A percentile compares a stretch with the other conserved stretches of the same genome.
Evolutionary conservation across 2,113 vertebrate genomes (phyloP).

Genomic region (Baryphthengus martii): DNA sequence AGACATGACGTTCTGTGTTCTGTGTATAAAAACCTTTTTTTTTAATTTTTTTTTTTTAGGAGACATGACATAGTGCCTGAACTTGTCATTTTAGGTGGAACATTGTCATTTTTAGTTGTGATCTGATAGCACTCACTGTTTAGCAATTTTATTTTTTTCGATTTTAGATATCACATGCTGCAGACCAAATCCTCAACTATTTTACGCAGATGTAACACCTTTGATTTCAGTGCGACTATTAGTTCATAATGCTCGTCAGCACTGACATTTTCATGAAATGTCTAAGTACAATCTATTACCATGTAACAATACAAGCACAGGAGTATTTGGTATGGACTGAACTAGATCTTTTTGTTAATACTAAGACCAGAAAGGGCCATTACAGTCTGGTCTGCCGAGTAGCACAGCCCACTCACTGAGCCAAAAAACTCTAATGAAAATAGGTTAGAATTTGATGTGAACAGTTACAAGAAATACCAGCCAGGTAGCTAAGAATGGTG

Average conservation of each 20-base stretch:
- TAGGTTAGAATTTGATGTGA: background rate
- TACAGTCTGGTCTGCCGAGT: background rate
- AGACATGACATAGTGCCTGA: background rate
- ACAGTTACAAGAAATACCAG: background rate
- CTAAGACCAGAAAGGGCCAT: background rate
- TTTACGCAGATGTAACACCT: background rate
- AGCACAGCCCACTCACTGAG: background rate
- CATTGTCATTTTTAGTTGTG: background rate
- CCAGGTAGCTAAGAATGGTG: background rate
- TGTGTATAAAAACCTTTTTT: background rate
- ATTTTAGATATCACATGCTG: background rate
- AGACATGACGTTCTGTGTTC: background rate
- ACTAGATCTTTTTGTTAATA: background rate
- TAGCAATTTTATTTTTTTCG: background rate
- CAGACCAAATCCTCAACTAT: background rate
- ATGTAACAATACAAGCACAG: background rate
- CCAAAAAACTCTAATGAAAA: background rate
- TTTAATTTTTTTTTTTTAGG: background rate
- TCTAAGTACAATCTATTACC: background rate
- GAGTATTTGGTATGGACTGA: background rate
- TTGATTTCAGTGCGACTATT: background rate
- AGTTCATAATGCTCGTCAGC: background rate
- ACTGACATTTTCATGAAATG: background rate
- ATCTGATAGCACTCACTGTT: background rate
- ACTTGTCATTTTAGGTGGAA: background rate